Percentiles rank a stretch among this genome's conserved stretches.
Evolutionary conservation across 2,888 invertebrate species (phyloP).

Genomic region (Habroteleia sp.): DNA sequence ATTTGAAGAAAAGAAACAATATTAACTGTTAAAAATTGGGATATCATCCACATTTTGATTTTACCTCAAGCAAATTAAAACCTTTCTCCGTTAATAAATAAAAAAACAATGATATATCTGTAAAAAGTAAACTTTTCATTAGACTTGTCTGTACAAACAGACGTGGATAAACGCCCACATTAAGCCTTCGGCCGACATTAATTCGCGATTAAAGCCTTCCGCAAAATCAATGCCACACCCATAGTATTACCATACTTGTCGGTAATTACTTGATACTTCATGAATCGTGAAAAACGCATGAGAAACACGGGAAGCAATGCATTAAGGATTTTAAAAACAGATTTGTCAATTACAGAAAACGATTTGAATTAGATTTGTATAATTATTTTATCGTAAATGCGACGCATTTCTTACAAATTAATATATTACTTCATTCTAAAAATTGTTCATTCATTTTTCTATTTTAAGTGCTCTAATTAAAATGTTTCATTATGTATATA

Average conservation of each 20-base stretch:
- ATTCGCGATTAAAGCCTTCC: constrained; percentile 70
- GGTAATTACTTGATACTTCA: constrained; percentile 51
- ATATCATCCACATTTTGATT: too few species aligned
- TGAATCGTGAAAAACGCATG: constrained; percentile 42
- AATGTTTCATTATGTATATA: too few species aligned
- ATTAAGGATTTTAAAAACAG: constrained; percentile 23
- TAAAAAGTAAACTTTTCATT: constrained; percentile 21
- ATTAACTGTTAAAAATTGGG: too few species aligned
- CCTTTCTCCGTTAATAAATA: background rate
- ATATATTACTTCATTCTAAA: too few species aligned
- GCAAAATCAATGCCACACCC: constrained; percentile 73
- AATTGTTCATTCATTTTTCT: too few species aligned
- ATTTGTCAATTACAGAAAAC: too few species aligned
- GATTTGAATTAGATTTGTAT: too few species aligned
- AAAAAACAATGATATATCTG: too few species aligned
- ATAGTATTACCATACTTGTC: constrained; percentile 47
- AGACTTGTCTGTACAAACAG: constrained; percentile 25
- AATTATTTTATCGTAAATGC: too few species aligned
- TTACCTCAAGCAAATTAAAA: background rate
- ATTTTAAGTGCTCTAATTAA: too few species aligned
- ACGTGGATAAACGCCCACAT: constrained; percentile 45
- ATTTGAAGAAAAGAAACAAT: too few species aligned
- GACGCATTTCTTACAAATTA: too few species aligned
- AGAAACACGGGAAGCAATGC: constrained; percentile 20
- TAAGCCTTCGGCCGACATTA: constrained; percentile 66